These are phyloP conservation scores for Paracentrotus lividus DNA, from an alignment of 53 echinoderm and acorn worm species.

Conservation along the genomic window DNA sequence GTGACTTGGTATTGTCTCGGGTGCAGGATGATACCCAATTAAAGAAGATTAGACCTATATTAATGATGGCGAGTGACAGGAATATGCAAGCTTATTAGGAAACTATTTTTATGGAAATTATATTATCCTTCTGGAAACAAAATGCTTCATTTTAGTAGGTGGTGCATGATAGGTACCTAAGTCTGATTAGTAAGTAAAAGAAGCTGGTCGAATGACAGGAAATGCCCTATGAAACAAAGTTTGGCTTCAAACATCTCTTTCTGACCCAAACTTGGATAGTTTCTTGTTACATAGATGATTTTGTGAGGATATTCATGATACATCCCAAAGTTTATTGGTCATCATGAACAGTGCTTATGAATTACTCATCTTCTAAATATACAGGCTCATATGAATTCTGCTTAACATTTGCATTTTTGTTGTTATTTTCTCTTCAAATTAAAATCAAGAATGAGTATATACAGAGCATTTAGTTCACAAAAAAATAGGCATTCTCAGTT, in stretches of 20 bases:
- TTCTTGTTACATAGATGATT: background rate
- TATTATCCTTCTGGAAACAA: slow-evolving; percentile 7
- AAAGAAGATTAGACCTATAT: slow-evolving; percentile 22
- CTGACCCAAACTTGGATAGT: background rate
- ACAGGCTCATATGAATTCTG: too few species aligned
- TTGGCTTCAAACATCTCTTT: background rate
- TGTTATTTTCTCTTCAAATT: background rate
- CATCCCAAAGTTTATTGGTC: too few species aligned
- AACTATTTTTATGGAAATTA: background rate
- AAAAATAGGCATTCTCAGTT: too few species aligned
- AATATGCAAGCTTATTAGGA: background rate
- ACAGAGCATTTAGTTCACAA: too few species aligned
- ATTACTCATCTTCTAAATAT: background rate
- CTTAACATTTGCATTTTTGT: background rate
- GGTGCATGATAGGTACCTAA: background rate
- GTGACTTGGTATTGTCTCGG: background rate
- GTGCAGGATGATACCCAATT: slow-evolving; percentile 34
- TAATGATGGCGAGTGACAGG: slow-evolving; percentile 10
- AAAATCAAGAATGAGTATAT: too few species aligned
- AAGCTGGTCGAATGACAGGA: slow-evolving; percentile 7
- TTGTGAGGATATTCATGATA: background rate
- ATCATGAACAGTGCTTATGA: background rate
- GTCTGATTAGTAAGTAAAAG: background rate
- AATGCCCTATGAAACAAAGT: slow-evolving; percentile 2
- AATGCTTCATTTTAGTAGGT: background rate